Evolutionary conservation across 2,797 vertebrate species (phyloP), one percentile per base, ranked within the genome.

Genomic region (Tachyglossus aculeatus): DNA sequence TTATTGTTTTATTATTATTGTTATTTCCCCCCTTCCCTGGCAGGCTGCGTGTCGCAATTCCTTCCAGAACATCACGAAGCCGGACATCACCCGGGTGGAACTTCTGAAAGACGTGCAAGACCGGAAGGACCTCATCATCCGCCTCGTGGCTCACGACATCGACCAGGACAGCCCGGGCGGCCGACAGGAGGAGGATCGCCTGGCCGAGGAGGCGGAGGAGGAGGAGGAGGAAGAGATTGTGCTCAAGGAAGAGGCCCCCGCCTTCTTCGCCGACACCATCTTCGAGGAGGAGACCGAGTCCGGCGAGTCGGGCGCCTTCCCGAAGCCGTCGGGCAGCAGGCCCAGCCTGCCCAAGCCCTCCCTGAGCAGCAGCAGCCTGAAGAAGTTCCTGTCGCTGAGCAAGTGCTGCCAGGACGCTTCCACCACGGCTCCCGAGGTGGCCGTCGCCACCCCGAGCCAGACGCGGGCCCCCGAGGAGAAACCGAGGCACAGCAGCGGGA

Each of bases 51-150:
- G 83, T 64, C 80, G 89, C 71, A 87, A 90, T 72, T 90, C 88
- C 21, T 89, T 90, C 65, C 74, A 69, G 40, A 87, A 82, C 60
- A 9, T 90, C 72, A 80, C 44, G 54, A 88, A 81, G 21, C 89
- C 87, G 32, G 89, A 90, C 57, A 78, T 90, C 66, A 72, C 60
- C 16, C 88, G 38, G 58, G 83, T 90, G 40, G 87, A 90, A 29
- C 83, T 90, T 65, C 44, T 90, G 33, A 88, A 88, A 76, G 87
- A 89, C 36, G 84, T 90, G 57, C 51, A 52, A 10, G 72, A 5
- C 61, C 86, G 81, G 63, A 67, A 80, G 25, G 88, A 90, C 5
- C 80, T 88, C 19, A 77, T 86, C 8, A 19, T 84, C 40, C 67
- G 82, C 2, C 67, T 88, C 44, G 77, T 89, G 27, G 74, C 64